Conservation (phyloP, 64 coral and sea anemone species). For the Actinia tenebrosa region DNA sequence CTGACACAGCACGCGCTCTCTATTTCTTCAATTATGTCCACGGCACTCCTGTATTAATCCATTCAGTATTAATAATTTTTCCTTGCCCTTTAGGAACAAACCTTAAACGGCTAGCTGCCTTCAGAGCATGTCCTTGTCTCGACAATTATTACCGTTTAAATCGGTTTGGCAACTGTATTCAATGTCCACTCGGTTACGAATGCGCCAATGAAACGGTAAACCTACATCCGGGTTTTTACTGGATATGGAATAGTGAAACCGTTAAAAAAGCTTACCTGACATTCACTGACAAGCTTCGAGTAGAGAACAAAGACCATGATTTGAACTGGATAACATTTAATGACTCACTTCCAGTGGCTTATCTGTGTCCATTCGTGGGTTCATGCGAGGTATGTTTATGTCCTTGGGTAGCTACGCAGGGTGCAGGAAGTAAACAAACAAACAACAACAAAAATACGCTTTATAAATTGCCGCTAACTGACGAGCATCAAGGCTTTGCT, state of each 20-base stretch:
- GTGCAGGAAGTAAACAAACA: too few species aligned
- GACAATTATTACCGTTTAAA: conserved; percentile 33
- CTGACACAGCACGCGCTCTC: too few species aligned
- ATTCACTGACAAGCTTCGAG: conserved; percentile 38
- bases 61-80: too few species aligned
- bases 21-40: too few species aligned
- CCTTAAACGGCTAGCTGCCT: conserved; percentile 14
- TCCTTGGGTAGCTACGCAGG: background rate
- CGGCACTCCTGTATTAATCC: too few species aligned
- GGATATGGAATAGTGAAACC: conserved; percentile 27
- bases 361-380: conserved; percentile 22
- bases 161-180: conserved; percentile 36
- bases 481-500: too few species aligned
- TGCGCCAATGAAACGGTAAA: conserved; percentile 46
- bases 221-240: conserved; percentile 40
- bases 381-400: conserved; percentile 15
- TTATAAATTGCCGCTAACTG: too few species aligned
- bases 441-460: too few species aligned
- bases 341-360: conserved; percentile 18
- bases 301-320: conserved; percentile 3
- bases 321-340: background rate
- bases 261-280: conserved; percentile 17
- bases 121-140: conserved; percentile 46
- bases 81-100: conserved; percentile 24
- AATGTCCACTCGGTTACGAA: conserved; percentile 25